These are phyloP conservation scores for Limnephilus marmoratus DNA, from an alignment of 2,888 invertebrate species.

Conservation along the genomic window DNA sequence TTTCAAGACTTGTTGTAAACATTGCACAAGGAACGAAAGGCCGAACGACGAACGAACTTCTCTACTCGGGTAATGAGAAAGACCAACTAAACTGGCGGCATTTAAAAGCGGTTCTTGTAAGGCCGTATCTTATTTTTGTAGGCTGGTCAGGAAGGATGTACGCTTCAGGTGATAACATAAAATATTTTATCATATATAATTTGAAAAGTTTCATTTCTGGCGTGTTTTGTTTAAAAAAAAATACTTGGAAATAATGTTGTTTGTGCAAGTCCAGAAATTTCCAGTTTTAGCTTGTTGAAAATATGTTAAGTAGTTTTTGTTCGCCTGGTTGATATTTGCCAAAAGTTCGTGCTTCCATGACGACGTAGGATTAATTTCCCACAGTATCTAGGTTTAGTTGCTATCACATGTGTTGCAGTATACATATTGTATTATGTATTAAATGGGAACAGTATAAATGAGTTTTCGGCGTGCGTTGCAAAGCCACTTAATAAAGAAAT, in stretches of 20 bases:
- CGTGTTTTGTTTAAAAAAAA: not conserved
- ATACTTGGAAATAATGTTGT: not conserved
- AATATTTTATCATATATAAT: not conserved
- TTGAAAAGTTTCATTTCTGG: not conserved
- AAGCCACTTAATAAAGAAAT: too few relatives aligned
- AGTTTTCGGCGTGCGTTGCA: too few relatives aligned
- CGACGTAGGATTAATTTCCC: too few relatives aligned
- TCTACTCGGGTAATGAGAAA: not conserved
- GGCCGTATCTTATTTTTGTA: not conserved
- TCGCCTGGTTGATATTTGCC: not conserved
- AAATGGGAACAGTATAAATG: too few relatives aligned
- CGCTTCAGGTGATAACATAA: not conserved
- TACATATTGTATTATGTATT: too few relatives aligned
- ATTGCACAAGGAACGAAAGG: not conserved
- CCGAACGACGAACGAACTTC: not conserved
- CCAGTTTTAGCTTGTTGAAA: not conserved
- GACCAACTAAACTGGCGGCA: not conserved
- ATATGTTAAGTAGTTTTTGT: not conserved
- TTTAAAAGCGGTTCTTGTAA: not conserved
- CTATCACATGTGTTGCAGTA: too few relatives aligned
- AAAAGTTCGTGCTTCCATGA: not conserved
- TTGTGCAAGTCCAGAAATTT: not conserved
- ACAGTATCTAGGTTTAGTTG: too few relatives aligned
- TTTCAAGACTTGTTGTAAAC: not conserved
- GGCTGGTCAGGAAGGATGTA: not conserved